phyloP scores from a whole-genome alignment of 2,113 vertebrate genomes.

The Montifringilla adamsi region DNA sequence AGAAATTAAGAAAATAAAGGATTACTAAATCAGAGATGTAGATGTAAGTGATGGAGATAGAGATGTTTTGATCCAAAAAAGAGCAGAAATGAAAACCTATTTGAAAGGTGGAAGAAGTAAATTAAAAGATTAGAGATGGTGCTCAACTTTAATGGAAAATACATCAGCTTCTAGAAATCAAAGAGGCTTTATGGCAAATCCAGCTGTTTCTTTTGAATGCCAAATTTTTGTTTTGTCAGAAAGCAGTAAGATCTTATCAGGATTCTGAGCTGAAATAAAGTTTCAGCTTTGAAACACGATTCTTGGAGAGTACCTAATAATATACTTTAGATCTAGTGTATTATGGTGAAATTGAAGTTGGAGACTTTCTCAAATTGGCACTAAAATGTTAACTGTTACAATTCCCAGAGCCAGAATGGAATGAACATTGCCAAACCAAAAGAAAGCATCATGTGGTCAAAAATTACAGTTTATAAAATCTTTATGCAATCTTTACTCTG shows the following conservation, averaged over 20 bases:
- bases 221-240: background rate
- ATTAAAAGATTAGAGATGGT: background rate
- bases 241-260: background rate
- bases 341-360: background rate
- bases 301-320: slow-evolving; percentile 22
- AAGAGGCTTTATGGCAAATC: background rate
- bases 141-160: background rate
- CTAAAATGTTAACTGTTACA: slow-evolving; percentile 24
- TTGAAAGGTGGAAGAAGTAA: background rate
- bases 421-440: slow-evolving; percentile 16
- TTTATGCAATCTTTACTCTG: background rate
- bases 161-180: background rate
- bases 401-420: slow-evolving; percentile 1
- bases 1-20: background rate
- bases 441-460: slow-evolving; percentile 25
- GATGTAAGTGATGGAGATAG: background rate
- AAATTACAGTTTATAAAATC: slow-evolving; percentile 54
- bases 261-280: background rate
- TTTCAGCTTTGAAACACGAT: slow-evolving; percentile 23
- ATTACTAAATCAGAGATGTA: background rate
- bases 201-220: background rate
- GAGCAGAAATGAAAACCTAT: background rate
- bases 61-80: background rate
- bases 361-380: background rate
- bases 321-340: background rate